A percentile compares a stretch with the other conserved stretches of the same genome.
phyloP scores from a whole-genome alignment of 2,797 vertebrate genomes.

The Eospalax fontanierii region DNA sequence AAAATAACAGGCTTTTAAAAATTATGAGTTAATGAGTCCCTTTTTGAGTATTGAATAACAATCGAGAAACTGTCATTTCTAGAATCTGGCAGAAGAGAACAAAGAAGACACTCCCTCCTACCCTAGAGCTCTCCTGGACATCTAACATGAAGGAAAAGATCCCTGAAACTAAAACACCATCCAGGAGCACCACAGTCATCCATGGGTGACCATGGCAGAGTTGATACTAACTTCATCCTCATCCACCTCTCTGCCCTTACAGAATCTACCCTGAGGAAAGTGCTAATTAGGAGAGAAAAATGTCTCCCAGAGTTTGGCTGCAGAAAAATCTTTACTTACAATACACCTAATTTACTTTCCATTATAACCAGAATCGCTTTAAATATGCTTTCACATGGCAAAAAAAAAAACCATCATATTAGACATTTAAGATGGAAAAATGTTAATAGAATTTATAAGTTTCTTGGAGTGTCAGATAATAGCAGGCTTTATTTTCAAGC shows the following conservation, averaged over 20 bases:
- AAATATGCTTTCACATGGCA: background rate
- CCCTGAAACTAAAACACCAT: rapidly evolving
- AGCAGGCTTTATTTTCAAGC: background rate
- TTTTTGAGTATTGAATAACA: background rate
- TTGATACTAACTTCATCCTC: background rate
- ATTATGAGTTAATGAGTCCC: background rate
- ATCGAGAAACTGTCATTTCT: background rate
- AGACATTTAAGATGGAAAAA: background rate
- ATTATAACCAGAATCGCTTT: background rate
- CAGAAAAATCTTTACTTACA: background rate
- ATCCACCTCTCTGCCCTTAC: background rate
- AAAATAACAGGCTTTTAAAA: constrained; percentile 14
- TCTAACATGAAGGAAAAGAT: background rate
- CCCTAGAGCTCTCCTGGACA: background rate
- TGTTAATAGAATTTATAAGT: background rate
- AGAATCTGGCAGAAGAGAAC: background rate
- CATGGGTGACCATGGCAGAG: background rate
- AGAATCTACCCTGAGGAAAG: background rate
- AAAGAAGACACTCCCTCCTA: background rate
- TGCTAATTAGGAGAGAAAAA: background rate
- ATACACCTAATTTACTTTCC: background rate
- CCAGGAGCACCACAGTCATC: background rate
- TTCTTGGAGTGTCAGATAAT: background rate
- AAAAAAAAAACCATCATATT: constrained; percentile 51
- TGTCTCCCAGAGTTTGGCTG: background rate